Evolutionary conservation across 1,140 invertebrate species (phyloP), one percentile per base, ranked within the genome.

Genomic region (Glomeris maerens): DNA sequence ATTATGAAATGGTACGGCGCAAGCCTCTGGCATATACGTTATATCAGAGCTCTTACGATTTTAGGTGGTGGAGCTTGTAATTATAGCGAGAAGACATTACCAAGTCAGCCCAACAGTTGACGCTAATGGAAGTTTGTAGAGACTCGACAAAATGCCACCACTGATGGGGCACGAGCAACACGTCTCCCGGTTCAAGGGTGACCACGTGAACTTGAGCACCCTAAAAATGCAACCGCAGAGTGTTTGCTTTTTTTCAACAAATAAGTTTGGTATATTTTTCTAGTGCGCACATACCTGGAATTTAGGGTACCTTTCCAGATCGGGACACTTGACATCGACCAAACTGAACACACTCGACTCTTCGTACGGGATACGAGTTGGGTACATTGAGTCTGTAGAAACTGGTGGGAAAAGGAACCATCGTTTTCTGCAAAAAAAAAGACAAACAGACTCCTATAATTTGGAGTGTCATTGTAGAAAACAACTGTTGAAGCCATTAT

Each of bases 131-230:
- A 22, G 64, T 58, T 52, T 79, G 76, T 39, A 84, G 59, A 59
- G 84, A 83, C 66, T 91, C 83, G 3, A 95, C 92, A 71, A 84
- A 93, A 74, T 97, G 92, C 92, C 92, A 97, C 91, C 91, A 96
- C 46, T 84, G 79, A 56, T 75, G 74, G 5, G 92, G 92, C 1
- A 97, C 81, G 62, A 85, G 78, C 7, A 97, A 66, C 3, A 90
- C 80, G 70, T 96, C 85, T 1, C 88, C 89, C 5, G 86, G 78
- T 42, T 81, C 71, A 26, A 96, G 68, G 21, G 68, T 73, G 20
- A 88, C 70, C 27, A 74, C 68, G 68, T 71, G 73, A 51, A 73
- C 75, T 39, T 54, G 45, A 27, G 54, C 48, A 23, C 20, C 27
- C 38, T n/a, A n/a, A n/a, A n/a, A n/a, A n/a, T n/a, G n/a, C n/a